Percentiles rank a stretch among this genome's conserved stretches.
These are phyloP conservation scores for Acrobasis suavella DNA, from an alignment of 2,888 invertebrate genomes.

Conservation along the genomic window DNA sequence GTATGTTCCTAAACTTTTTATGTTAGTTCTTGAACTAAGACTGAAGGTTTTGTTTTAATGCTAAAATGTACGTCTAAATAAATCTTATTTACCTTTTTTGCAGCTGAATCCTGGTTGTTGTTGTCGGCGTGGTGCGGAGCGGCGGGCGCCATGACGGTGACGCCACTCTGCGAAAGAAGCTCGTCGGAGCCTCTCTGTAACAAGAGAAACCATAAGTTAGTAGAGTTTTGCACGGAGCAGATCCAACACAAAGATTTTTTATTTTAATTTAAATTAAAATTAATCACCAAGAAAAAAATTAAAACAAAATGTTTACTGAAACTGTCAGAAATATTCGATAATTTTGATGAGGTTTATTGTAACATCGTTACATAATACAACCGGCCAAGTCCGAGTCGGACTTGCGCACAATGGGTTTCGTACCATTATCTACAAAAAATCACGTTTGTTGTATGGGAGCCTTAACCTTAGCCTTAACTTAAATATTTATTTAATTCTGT, in stretches of 20 bases:
- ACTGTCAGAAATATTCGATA: neutral
- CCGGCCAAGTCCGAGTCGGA: too few relatives aligned
- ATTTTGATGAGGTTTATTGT: too few relatives aligned
- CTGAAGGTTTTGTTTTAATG: neutral
- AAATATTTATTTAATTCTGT: too few relatives aligned
- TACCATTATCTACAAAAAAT: too few relatives aligned
- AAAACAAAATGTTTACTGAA: neutral
- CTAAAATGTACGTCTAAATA: slow-evolving; percentile 32
- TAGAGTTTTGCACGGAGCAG: neutral
- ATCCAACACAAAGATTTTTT: neutral
- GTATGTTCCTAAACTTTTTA: too few relatives aligned
- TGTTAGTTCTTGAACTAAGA: neutral
- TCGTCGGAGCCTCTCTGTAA: slow-evolving; percentile 98
- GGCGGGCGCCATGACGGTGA: slow-evolving; percentile 95
- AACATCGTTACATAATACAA: too few relatives aligned
- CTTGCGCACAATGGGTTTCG: too few relatives aligned
- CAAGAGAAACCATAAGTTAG: slow-evolving; percentile 39
- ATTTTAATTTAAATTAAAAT: too few relatives aligned
- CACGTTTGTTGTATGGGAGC: too few relatives aligned
- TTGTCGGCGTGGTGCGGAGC: slow-evolving; percentile 95
- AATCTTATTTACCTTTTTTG: slow-evolving; percentile 90
- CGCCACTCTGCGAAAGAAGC: slow-evolving; percentile 96
- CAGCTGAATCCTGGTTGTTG: slow-evolving; percentile 95
- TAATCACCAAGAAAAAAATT: neutral
- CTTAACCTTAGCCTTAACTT: too few relatives aligned